Evolutionary conservation across 2,797 vertebrate genomes (phyloP).

Genomic region (Clamator glandarius): DNA sequence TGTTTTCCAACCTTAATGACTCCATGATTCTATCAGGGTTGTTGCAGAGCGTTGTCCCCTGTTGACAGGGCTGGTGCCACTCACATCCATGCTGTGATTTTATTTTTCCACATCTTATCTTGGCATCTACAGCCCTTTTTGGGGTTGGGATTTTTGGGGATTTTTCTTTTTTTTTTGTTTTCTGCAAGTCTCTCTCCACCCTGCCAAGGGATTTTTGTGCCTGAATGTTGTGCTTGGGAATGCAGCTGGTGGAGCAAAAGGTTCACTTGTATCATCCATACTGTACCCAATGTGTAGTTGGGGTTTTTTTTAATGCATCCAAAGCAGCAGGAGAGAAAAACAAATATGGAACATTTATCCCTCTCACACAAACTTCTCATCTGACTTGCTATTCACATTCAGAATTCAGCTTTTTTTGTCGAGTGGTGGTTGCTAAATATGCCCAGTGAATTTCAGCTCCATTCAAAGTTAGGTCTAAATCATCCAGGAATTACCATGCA

Average conservation of each 20-base stretch:
- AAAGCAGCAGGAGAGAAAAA: background rate
- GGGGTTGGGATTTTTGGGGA: background rate
- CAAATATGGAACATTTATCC: background rate
- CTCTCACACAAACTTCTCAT: background rate
- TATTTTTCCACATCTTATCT: background rate
- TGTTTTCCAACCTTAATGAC: too few relatives aligned
- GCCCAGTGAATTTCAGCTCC: background rate
- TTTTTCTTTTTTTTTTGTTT: background rate
- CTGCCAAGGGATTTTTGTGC: background rate
- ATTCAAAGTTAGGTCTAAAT: background rate
- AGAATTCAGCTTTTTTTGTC: background rate
- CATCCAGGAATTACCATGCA: background rate
- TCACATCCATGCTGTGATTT: background rate
- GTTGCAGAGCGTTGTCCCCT: background rate
- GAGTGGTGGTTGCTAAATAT: background rate
- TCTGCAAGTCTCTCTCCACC: background rate
- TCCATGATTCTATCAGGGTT: background rate
- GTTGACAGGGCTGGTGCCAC: background rate
- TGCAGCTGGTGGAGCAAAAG: background rate
- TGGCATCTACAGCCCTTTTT: background rate
- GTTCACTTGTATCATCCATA: background rate
- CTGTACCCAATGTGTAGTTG: background rate
- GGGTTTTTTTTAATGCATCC: background rate
- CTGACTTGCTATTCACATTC: background rate
- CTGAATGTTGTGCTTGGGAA: background rate